A percentile compares a stretch with the other conserved stretches of the same genome.
phyloP scores from a whole-genome alignment of 2,797 vertebrate species.

The Sardinella longiceps region DNA sequence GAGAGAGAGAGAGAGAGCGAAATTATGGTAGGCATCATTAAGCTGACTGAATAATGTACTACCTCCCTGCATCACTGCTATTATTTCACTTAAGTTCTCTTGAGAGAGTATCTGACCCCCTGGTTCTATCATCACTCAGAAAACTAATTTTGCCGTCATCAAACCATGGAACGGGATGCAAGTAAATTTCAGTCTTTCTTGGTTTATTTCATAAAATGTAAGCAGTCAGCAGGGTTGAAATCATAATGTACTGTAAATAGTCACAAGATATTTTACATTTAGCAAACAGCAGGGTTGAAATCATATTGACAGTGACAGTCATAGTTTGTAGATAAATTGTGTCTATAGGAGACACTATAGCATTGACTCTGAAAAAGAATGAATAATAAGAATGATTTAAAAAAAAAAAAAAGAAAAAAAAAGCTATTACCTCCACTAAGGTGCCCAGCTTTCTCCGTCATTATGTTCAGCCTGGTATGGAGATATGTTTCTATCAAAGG shows the following conservation, averaged over 20 bases:
- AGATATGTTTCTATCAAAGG: not conserved
- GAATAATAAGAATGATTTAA: too few relatives aligned
- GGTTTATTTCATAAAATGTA: not conserved
- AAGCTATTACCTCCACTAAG: not conserved
- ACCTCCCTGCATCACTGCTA: not conserved
- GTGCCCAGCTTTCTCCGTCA: not conserved
- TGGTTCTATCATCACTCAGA: not conserved
- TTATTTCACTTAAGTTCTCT: constrained; percentile 10
- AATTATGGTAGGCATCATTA: constrained; percentile 5
- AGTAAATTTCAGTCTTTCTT: not conserved
- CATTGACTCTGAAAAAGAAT: not conserved
- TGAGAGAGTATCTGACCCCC: not conserved
- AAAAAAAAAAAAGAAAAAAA: too few relatives aligned
- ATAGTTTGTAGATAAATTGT: not conserved
- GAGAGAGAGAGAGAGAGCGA: not conserved
- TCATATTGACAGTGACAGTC: not conserved
- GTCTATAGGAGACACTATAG: not conserved
- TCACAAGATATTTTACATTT: not conserved
- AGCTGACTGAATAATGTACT: not conserved
- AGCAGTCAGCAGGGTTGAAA: not conserved
- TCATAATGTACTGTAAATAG: too few relatives aligned
- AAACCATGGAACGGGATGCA: not conserved
- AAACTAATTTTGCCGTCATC: constrained; percentile 1
- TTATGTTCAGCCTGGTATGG: not conserved
- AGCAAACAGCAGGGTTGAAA: not conserved